Percentiles rank a stretch among this genome's conserved stretches.
phyloP scores from a whole-genome alignment of 2,113 vertebrate species.

The Lophochroa leadbeateri region DNA sequence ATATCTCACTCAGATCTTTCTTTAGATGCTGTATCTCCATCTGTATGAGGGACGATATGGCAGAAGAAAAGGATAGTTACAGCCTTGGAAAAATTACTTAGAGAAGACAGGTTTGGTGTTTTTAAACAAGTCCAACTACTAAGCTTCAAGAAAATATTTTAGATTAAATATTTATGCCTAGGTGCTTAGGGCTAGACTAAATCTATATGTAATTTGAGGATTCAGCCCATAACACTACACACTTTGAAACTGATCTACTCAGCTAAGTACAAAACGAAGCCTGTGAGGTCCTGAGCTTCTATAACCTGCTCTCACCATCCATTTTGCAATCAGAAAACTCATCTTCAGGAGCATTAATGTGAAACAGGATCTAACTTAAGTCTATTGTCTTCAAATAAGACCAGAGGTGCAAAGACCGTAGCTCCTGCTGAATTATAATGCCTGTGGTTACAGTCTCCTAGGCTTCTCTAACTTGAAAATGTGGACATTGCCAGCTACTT shows the following conservation, averaged over 20 bases:
- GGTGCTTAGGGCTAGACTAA: not conserved
- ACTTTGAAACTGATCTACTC: not conserved
- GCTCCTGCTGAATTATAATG: not conserved
- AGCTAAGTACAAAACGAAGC: not conserved
- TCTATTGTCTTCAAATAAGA: not conserved
- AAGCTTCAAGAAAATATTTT: not conserved
- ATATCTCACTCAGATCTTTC: not conserved
- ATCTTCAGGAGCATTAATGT: not conserved
- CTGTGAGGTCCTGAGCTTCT: not conserved
- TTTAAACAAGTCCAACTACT: not conserved
- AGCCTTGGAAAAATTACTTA: not conserved
- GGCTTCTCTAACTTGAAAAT: not conserved
- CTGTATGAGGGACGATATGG: not conserved
- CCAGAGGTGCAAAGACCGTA: not conserved
- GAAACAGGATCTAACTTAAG: not conserved
- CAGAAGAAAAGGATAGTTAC: not conserved
- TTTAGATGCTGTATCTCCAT: not conserved
- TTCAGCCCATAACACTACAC: not conserved
- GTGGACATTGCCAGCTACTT: not conserved
- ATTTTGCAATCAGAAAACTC: not conserved
- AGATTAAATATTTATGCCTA: not conserved
- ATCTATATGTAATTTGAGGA: not conserved
- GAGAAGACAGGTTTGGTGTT: not conserved
- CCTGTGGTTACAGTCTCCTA: not conserved
- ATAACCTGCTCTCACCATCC: not conserved